Evolutionary conservation across 2,113 vertebrate genomes (phyloP), one percentile per base, ranked within the genome.

Genomic region (Ictalurus furcatus): DNA sequence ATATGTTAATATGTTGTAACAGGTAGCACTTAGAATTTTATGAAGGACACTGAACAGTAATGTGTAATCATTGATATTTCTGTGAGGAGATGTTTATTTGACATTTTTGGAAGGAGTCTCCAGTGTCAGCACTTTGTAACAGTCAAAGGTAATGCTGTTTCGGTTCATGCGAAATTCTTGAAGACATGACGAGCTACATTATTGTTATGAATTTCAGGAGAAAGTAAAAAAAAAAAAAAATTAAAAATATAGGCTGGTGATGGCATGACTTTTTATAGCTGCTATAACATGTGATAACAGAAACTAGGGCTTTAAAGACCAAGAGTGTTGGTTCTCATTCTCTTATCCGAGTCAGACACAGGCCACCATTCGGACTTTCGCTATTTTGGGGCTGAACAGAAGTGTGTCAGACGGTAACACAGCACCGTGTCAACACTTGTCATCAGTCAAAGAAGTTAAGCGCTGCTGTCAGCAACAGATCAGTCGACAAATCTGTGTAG

Each of bases 381-480:
- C 25, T 85, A 85, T 67, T 85, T 85, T 69, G 40, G 83, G 40
- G 14, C 82, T 28, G 59, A 67, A n/a, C 61, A 34, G 40, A 69
- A 30, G 37, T 30, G 40, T 85, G 78, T 30, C 48, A 80, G 48
- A 85, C 28, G 14, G 61, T 67, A 48, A 65, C 82, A 11, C 59
- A 48, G 25, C 40, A 69, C 84, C 52, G 61, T 67, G 84, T 54
- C 65, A 19, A 85, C 63, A 85, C 84, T n/a, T 69, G 84, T 67
- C 83, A 65, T 85, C 40, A 69, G 61, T 21, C 84, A 52, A 9
- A 54, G 63, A 69, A 52, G 63, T 21, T 34, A n/a, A 67, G 16
- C 63, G 4, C 61, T 34, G 17, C 40, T 30, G 63, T 65, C 84
- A 85, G 84, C 84, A 85, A 52, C 40, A 48, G 37, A 48, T 65